phyloP scores from a whole-genome alignment of 2,113 vertebrate genomes.

The Prunella fulvescens region DNA sequence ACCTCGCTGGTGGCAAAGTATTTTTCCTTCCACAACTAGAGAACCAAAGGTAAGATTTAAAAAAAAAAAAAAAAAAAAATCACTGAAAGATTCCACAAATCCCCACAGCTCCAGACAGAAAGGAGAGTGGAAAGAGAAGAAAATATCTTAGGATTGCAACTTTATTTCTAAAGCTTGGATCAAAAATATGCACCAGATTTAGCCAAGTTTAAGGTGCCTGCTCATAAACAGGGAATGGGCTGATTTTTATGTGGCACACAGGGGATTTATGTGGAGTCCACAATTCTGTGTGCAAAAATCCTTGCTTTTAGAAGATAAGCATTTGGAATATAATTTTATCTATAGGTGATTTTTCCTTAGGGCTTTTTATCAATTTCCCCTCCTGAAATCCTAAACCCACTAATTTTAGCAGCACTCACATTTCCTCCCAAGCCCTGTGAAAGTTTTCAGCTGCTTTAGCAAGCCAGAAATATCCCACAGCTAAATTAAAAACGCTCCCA shows the following conservation, averaged over 20 bases:
- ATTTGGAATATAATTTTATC: fast-evolving
- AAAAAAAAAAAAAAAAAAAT: neutral
- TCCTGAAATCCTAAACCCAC: neutral
- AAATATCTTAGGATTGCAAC: neutral
- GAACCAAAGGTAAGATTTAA: neutral
- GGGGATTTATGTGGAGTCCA: neutral
- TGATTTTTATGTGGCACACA: neutral
- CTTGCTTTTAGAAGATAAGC: neutral
- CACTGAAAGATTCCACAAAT: neutral
- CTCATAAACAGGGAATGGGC: neutral
- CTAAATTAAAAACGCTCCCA: neutral
- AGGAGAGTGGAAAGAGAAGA: neutral
- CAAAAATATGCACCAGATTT: neutral
- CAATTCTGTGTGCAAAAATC: no score
- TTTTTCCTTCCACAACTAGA: neutral
- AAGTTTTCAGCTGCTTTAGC: neutral
- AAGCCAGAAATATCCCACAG: neutral
- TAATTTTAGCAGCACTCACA: neutral
- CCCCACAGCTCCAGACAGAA: neutral
- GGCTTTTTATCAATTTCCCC: neutral
- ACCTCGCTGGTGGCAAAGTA: neutral
- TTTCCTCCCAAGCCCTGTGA: neutral
- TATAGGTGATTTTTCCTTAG: neutral
- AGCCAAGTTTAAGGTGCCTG: neutral
- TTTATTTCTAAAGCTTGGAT: neutral